Conservation (phyloP, 53 echinoderm and acorn worm species). For the Crossaster papposus region DNA sequence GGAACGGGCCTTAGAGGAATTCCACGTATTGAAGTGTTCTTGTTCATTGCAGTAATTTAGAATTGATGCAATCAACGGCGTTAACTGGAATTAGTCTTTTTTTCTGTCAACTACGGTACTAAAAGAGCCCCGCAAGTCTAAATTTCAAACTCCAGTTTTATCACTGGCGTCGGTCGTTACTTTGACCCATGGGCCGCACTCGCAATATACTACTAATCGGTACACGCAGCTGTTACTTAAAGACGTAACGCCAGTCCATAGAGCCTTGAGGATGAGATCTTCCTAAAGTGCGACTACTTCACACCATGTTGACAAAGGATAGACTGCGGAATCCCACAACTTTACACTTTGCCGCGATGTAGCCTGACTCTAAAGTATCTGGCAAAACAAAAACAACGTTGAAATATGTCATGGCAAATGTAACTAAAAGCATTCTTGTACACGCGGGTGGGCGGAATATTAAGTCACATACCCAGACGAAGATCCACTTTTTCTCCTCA, state of each 20-base stretch:
- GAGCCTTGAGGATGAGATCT: not conserved
- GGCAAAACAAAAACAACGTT: not conserved
- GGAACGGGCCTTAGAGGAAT: not conserved
- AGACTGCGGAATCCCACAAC: not conserved
- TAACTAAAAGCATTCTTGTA: not conserved
- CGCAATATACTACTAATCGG: not conserved
- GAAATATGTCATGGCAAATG: not conserved
- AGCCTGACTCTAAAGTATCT: not conserved
- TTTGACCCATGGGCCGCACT: not conserved
- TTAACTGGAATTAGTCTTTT: not conserved
- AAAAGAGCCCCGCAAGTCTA: not conserved
- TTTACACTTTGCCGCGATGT: slow-evolving; percentile 1
- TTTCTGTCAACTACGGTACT: not conserved
- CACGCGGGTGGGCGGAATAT: too few species aligned
- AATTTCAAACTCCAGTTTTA: slow-evolving; percentile 1
- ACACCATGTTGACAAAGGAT: slow-evolving; percentile 7
- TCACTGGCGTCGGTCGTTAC: not conserved
- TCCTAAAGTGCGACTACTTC: slow-evolving; percentile 1
- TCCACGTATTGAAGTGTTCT: not conserved
- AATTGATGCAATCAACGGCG: not conserved
- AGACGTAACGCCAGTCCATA: not conserved
- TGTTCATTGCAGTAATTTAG: not conserved
- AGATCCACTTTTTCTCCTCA: too few species aligned
- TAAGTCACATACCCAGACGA: too few species aligned
- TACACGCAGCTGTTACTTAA: not conserved